Percentiles rank a stretch among this genome's conserved stretches.
Conservation (phyloP, 2,888 invertebrate species). For the Cyrtodaria siliqua region DNA sequence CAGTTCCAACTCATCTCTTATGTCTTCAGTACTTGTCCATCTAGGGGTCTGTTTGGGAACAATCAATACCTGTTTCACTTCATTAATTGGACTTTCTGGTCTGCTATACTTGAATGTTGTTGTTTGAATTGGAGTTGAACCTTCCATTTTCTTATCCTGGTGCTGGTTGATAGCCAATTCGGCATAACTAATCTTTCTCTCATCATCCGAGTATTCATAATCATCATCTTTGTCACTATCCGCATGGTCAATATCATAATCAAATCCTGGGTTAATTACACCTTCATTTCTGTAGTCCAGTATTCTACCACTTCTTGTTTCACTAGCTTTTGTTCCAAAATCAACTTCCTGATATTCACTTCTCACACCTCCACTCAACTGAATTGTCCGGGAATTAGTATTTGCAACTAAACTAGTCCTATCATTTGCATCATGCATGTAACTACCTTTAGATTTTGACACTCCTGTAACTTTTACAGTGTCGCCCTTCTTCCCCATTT, state of each 20-base stretch:
- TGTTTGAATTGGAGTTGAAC: conserved; percentile 15
- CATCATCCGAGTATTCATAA: conserved; percentile 14
- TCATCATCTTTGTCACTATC: conserved; percentile 5
- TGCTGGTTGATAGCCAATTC: conserved; percentile 24
- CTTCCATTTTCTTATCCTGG: not conserved
- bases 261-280: conserved; percentile 13
- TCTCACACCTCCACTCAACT: not conserved
- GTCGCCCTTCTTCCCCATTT: conserved; percentile 8
- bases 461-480: not conserved
- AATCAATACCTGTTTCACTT: conserved; percentile 8
- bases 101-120: conserved; percentile 38
- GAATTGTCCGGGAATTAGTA: not conserved
- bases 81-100: conserved; percentile 7
- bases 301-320: conserved; percentile 9
- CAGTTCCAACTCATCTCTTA: not conserved
- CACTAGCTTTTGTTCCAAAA: conserved; percentile 11
- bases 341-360: conserved; percentile 33
- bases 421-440: not conserved
- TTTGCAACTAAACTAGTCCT: not conserved
- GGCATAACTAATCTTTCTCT: conserved; percentile 31
- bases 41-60: not conserved
- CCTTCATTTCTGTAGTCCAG: conserved; percentile 22
- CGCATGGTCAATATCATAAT: not conserved
- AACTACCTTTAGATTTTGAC: too few species aligned
- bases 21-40: not conserved